Evolutionary conservation across 2,113 vertebrate species (phyloP).

Genomic region (Ascaphus truei): DNA sequence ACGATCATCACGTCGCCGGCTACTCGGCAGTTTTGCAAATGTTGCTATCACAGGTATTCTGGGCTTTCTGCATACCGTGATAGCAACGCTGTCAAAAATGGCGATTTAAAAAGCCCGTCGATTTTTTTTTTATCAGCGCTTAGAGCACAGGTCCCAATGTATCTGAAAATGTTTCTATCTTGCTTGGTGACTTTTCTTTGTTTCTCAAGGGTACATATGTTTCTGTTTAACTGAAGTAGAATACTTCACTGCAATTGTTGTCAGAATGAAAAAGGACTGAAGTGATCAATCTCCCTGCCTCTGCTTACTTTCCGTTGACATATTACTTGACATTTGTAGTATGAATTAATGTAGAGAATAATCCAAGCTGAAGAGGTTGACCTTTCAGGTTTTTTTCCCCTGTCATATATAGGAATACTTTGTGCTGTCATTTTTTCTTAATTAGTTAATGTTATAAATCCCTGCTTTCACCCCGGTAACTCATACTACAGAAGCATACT

Average conservation of each 20-base stretch:
- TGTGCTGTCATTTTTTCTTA: background rate
- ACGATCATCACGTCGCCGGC: too few species aligned
- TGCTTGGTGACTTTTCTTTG: background rate
- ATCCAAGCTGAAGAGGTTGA: background rate
- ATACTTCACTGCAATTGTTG: too few species aligned
- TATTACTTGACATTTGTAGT: background rate
- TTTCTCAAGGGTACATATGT: slow-evolving; percentile 1
- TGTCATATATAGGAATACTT: background rate
- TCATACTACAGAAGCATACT: background rate
- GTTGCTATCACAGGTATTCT: too few species aligned
- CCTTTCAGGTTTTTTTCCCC: background rate
- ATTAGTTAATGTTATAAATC: background rate
- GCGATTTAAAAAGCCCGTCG: too few species aligned
- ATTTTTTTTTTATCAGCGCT: too few species aligned
- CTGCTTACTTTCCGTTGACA: background rate
- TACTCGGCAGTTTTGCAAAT: too few species aligned
- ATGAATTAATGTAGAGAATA: background rate
- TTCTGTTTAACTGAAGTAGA: background rate
- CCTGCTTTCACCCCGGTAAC: background rate
- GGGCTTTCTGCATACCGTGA: too few species aligned
- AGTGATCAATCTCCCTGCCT: background rate
- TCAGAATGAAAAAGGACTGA: background rate
- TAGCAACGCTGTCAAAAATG: too few species aligned
- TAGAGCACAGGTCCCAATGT: too few species aligned
- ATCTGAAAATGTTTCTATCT: too few species aligned